phyloP scores from a whole-genome alignment of 2,113 vertebrate species.

The Archocentrus centrarchus region DNA sequence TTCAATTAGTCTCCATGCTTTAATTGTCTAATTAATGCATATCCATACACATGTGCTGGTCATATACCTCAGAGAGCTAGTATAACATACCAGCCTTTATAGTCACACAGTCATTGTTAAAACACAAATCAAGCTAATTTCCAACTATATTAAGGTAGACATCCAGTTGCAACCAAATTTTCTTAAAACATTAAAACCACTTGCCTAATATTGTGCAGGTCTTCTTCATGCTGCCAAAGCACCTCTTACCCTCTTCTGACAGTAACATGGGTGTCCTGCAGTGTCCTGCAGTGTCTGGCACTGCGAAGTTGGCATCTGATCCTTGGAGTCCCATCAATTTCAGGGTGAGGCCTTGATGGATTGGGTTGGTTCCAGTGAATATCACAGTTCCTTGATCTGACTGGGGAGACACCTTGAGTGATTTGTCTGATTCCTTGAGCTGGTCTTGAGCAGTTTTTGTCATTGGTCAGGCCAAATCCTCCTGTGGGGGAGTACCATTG shows the following conservation, averaged over 20 bases:
- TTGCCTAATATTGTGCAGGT: not conserved
- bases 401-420: not conserved
- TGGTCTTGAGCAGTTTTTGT: not conserved
- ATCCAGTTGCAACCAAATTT: not conserved
- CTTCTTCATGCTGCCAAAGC: not conserved
- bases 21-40: not conserved
- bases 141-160: not conserved
- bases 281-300: not conserved
- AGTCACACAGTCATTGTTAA: not conserved
- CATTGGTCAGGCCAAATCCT: not conserved
- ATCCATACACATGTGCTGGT: not conserved
- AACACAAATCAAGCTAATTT: not conserved
- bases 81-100: not conserved
- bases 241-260: not conserved
- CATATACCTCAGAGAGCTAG: not conserved
- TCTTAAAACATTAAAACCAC: not conserved
- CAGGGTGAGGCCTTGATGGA: not conserved
- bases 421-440: not conserved
- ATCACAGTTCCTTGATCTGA: not conserved
- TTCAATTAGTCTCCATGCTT: not conserved
- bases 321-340: not conserved
- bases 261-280: not conserved
- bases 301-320: not conserved
- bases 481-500: not conserved
- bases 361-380: not conserved